Evolutionary conservation across 2,888 invertebrate species (phyloP).

Genomic region (Caenorhabditis sp.): DNA sequence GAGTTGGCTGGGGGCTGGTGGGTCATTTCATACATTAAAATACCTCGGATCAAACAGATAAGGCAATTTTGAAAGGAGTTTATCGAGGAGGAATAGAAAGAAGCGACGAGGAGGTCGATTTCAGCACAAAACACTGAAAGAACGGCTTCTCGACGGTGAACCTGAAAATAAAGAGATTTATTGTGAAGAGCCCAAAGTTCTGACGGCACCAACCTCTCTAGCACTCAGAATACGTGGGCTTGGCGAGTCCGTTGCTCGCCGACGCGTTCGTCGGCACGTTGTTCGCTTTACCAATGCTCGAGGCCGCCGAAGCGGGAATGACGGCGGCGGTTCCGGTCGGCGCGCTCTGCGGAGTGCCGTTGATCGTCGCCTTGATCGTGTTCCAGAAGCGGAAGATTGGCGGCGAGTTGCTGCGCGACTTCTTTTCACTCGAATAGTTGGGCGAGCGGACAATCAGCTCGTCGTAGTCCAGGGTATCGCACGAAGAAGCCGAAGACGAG

Average conservation of each 20-base stretch:
- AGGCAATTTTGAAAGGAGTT: conserved; percentile 20
- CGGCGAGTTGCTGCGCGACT: conserved; percentile 54
- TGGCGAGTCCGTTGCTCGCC: conserved; percentile 35
- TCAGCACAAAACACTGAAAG: conserved; percentile 33
- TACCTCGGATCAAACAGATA: conserved; percentile 25
- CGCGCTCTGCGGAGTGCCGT: conserved; percentile 35
- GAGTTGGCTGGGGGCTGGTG: conserved; percentile 20
- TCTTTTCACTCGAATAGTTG: conserved; percentile 3
- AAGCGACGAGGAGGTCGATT: conserved; percentile 26
- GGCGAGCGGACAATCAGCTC: conserved; percentile 25
- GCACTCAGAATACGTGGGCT: conserved; percentile 48
- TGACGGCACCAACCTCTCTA: conserved; percentile 14
- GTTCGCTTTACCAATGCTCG: conserved; percentile 39
- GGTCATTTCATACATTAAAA: conserved; percentile 37
- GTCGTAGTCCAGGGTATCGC: conserved; percentile 58
- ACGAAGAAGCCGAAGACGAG: conserved; percentile 59
- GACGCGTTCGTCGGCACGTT: conserved; percentile 18
- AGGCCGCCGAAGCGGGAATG: conserved; percentile 44
- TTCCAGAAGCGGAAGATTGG: conserved; percentile 63
- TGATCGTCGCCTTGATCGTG: conserved; percentile 56
- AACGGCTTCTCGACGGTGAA: conserved; percentile 36
- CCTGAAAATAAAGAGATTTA: conserved; percentile 7
- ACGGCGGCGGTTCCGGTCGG: conserved; percentile 41
- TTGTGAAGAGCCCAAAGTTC: neutral
- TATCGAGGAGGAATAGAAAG: neutral